A percentile compares a stretch with the other conserved stretches of the same genome.
These are phyloP conservation scores for Lymantria dispar DNA, from an alignment of 2,888 invertebrate species.

Conservation along the genomic window DNA sequence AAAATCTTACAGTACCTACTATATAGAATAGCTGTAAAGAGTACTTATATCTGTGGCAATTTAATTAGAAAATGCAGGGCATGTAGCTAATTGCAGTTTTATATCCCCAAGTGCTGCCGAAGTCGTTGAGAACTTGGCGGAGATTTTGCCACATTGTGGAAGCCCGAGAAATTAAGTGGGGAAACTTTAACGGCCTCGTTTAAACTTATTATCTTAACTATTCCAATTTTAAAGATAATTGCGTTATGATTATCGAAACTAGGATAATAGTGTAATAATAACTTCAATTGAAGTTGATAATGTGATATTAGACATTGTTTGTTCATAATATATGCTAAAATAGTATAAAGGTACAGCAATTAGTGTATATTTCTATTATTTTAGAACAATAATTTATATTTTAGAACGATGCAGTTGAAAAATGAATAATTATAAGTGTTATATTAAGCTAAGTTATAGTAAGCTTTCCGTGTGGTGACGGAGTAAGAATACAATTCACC, in stretches of 20 bases:
- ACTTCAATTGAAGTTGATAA: not conserved
- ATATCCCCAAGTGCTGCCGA: slow-evolving; percentile 32
- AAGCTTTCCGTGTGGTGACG: too few species aligned
- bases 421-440: too few species aligned
- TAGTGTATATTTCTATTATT: too few species aligned
- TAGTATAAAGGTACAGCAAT: too few species aligned
- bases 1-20: too few species aligned
- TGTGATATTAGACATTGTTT: too few species aligned
- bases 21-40: too few species aligned
- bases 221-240: slow-evolving; percentile 35
- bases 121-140: slow-evolving; percentile 37
- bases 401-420: too few species aligned
- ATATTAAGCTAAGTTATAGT: too few species aligned
- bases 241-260: slow-evolving; percentile 26
- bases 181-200: slow-evolving; percentile 35
- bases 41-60: not conserved
- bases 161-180: slow-evolving; percentile 15
- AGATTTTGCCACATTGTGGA: slow-evolving; percentile 15
- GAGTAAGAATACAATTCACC: too few species aligned
- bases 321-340: too few species aligned
- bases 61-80: slow-evolving; percentile 22
- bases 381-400: too few species aligned
- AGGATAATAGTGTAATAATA: not conserved
- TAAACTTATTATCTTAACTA: slow-evolving; percentile 36
- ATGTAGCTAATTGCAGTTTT: slow-evolving; percentile 44